These are phyloP conservation scores for Bolinopsis microptera DNA, from an alignment of 37 sponge, comb jelly and placozoan species.

Conservation along the genomic window DNA sequence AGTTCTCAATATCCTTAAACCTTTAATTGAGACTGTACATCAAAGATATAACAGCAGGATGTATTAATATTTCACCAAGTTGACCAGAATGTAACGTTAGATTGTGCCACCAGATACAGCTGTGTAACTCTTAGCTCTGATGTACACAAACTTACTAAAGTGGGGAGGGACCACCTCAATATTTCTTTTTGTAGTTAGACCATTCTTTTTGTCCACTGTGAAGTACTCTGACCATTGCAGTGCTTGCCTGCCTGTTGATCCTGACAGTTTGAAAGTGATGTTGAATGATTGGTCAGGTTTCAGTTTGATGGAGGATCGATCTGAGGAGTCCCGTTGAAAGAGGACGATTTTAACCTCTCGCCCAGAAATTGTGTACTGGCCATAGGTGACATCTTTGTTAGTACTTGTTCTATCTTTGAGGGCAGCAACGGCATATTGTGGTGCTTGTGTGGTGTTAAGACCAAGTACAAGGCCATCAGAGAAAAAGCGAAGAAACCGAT, in stretches of 20 bases:
- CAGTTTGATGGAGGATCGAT: not conserved
- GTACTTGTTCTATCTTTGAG: conserved; percentile 21
- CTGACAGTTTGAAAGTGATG: not conserved
- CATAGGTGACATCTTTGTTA: conserved; percentile 62
- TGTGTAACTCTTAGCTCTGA: conserved; percentile 39
- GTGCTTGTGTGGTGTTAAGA: not conserved
- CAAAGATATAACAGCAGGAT: too few species aligned
- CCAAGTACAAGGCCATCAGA: conserved; percentile 40
- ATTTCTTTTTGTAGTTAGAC: not conserved
- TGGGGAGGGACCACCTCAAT: conserved; percentile 39
- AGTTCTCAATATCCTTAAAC: too few species aligned
- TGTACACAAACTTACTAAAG: conserved; percentile 27
- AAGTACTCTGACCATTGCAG: conserved; percentile 27
- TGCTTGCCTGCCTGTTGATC: not conserved
- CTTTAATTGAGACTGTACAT: too few species aligned
- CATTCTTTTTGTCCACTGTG: conserved; percentile 16
- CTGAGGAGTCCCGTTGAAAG: not conserved
- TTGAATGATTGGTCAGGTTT: conserved; percentile 54
- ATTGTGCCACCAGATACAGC: conserved; percentile 27
- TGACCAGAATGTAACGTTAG: not conserved
- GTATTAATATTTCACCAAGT: too few species aligned
- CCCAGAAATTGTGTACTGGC: conserved; percentile 13
- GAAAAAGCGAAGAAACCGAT: conserved; percentile 43
- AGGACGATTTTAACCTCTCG: not conserved
- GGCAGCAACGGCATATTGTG: not conserved